Evolutionary conservation across 1,140 invertebrate species (phyloP).

Genomic region (Drosophila oshimai): DNA sequence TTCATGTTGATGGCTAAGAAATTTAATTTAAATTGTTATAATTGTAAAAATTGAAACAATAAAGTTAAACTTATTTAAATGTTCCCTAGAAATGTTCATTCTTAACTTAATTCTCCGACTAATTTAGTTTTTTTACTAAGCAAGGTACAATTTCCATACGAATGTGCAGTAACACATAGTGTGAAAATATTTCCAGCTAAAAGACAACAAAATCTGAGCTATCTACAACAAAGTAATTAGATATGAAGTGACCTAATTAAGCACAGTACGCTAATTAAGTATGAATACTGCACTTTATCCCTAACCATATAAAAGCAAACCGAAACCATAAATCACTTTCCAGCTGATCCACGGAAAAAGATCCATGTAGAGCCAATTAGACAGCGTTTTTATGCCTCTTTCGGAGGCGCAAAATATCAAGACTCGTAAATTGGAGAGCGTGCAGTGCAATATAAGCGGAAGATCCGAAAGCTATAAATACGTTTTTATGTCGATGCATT

Average conservation of each 20-base stretch:
- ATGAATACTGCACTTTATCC: neutral
- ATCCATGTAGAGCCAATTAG: constrained; percentile 15
- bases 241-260: neutral
- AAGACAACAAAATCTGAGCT: neutral
- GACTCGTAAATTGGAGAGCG: constrained; percentile 42
- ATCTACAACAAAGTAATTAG: neutral
- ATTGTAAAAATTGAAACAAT: too few species aligned
- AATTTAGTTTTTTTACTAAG: too few species aligned
- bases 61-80: too few species aligned
- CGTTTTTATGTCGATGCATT: constrained; percentile 38
- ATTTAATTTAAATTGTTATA: too few species aligned
- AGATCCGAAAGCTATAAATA: constrained; percentile 48
- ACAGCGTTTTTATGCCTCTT: constrained; percentile 2
- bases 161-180: neutral
- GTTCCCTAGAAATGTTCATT: too few species aligned
- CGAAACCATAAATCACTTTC: constrained; percentile 3
- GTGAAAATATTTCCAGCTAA: neutral
- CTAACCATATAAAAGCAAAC: neutral
- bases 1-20: too few species aligned
- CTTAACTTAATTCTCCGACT: neutral
- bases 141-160: too few species aligned
- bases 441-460: constrained; percentile 18
- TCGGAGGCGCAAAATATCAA: constrained; percentile 24
- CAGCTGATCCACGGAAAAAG: neutral
- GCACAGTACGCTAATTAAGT: neutral